phyloP scores from a whole-genome alignment of 2,888 invertebrate species.

The Neoitamus cyanurus region DNA sequence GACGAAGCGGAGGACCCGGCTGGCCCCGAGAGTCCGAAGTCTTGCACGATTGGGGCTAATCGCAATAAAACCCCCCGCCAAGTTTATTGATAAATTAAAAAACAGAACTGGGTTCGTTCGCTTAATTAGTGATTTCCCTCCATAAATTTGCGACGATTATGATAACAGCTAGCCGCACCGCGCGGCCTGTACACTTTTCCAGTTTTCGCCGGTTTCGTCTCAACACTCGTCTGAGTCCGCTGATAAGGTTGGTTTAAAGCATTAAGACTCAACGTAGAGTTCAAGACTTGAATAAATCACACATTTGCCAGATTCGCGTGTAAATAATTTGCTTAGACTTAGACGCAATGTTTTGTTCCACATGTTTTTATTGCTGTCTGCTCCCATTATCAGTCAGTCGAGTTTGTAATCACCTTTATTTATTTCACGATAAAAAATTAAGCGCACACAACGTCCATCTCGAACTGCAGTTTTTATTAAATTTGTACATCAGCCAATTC shows the following conservation, averaged over 20 bases:
- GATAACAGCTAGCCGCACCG: not conserved
- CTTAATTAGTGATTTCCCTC: not conserved
- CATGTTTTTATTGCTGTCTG: not conserved
- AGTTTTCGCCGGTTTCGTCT: not conserved
- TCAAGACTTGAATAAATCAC: not conserved
- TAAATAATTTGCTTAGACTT: not conserved
- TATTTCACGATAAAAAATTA: not conserved
- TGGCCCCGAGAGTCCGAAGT: not conserved
- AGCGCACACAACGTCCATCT: not conserved
- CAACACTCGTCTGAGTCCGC: not conserved
- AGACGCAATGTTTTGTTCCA: slow-evolving; percentile 5
- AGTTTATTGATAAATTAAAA: not conserved
- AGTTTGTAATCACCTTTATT: not conserved
- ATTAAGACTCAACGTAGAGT: not conserved
- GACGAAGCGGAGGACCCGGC: not conserved
- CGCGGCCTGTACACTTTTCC: not conserved
- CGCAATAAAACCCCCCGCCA: not conserved
- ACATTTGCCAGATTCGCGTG: not conserved
- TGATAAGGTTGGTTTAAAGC: not conserved
- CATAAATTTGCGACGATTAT: not conserved
- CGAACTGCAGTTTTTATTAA: not conserved
- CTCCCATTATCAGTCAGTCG: not conserved
- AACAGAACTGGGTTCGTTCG: not conserved
- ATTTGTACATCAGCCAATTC: not conserved
- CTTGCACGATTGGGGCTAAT: not conserved